Base-by-base conservation (phyloP, 2,797 vertebrate species). In the Astyanax mexicanus region DNA sequence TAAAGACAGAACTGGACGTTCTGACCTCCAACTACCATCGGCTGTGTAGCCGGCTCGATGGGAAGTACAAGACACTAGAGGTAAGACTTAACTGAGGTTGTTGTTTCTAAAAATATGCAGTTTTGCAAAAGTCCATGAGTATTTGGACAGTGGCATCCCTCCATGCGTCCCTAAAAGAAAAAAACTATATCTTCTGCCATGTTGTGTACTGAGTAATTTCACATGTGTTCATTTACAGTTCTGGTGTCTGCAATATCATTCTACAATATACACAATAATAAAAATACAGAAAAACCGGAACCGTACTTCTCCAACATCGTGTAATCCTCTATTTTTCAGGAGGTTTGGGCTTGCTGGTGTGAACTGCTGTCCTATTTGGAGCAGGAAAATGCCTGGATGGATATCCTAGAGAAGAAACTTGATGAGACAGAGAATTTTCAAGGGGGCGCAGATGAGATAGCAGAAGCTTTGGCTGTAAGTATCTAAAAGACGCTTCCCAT, bases 11-110 rank as follows among this genome's bases (percentile, higher is more conserved):
- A 80, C 93, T 99, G 69, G 91, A 95, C 10, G 86, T 95, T 74
- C 89, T 99, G 37, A 97, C 94, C 6, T 94, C 91, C 74, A 98
- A 94, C 88, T 99, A 99, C 86, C 96, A 98, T 84, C 89, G 93
- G 4, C 93, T 99, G 38, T 98, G 97, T 79, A 99, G 94, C 89
- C 94, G 98, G 17, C 90, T 99, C 77, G 95, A 96, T 74, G 97
- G 97, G 64, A 99, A 98, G 83, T 96, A 94, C 90, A 97, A 97
- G 91, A 99, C 97, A 19, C 90, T 99, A 69, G 96, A 99, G 96
- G 97, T 96, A 78, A 86, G 89, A 13, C 6, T 29, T 52, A 67
- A 17, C 42, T 45, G 29, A 23, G 8, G 12, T 2, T 15, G 17
- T 42, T n/a, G n/a, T n/a, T n/a, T n/a, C n/a, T n/a, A n/a, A n/a